These are phyloP conservation scores for Gnathonemus echidnorhynchus DNA, from an alignment of 2,113 vertebrate genomes.

Conservation along the genomic window DNA sequence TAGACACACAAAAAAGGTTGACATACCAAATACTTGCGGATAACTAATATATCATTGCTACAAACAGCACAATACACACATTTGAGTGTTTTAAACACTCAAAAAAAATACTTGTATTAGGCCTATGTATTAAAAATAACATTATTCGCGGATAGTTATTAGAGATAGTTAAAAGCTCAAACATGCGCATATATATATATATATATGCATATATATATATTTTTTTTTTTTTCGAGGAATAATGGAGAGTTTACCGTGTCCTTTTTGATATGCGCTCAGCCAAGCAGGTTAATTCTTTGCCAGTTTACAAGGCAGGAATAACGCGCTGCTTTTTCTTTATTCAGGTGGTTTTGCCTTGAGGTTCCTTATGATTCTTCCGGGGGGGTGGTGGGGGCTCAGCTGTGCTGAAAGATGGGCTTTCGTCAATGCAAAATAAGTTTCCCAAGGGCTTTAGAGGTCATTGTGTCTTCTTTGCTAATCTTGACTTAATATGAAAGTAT, in stretches of 20 bases:
- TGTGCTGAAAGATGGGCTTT: neutral
- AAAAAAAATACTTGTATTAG: neutral
- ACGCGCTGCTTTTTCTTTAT: neutral
- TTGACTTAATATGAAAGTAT: neutral
- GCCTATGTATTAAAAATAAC: neutral
- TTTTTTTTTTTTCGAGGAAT: neutral
- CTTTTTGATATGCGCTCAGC: neutral
- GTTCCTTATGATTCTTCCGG: neutral
- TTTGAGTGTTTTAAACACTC: neutral
- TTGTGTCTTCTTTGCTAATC: neutral
- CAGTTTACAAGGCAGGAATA: neutral
- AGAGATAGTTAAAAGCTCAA: neutral
- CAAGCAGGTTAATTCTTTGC: neutral
- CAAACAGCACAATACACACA: neutral
- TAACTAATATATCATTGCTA: neutral
- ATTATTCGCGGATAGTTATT: neutral
- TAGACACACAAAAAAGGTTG: neutral
- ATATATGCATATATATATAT: neutral
- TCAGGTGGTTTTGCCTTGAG: neutral
- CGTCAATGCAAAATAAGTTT: neutral
- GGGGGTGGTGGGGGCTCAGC: neutral
- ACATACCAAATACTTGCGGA: neutral
- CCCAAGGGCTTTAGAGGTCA: neutral
- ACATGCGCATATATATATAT: no score
- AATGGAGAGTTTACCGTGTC: neutral